Percentiles rank a stretch among this genome's conserved stretches.
Evolutionary conservation across 1,140 invertebrate species (phyloP).

Genomic region (Drosophila asahinai): DNA sequence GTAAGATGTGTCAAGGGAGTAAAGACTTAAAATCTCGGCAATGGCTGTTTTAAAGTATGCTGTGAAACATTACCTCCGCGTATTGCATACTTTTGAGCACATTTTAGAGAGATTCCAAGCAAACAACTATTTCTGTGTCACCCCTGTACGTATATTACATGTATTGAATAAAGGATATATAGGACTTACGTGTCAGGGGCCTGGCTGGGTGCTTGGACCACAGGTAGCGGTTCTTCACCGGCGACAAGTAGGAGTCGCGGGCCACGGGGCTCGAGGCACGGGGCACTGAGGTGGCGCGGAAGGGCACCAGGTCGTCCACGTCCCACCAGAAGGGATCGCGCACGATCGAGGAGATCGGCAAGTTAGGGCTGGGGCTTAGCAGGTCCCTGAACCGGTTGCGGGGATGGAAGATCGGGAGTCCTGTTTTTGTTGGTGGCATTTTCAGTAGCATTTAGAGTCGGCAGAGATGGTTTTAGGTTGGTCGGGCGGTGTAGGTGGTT

Average conservation of each 20-base stretch:
- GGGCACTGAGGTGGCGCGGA: constrained; percentile 88
- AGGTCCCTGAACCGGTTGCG: constrained; percentile 90
- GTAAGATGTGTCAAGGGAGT: constrained; percentile 2
- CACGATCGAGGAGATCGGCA: constrained; percentile 91
- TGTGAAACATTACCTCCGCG: not conserved
- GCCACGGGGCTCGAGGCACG: constrained; percentile 88
- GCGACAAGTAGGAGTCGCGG: constrained; percentile 94
- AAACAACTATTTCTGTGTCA: not conserved
- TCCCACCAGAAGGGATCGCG: constrained; percentile 95
- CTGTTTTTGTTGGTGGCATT: constrained; percentile 84
- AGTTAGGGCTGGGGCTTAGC: constrained; percentile 90
- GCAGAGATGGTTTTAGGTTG: constrained; percentile 27
- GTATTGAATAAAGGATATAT: too few species aligned
- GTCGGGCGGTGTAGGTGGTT: constrained; percentile 22
- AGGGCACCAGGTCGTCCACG: constrained; percentile 91
- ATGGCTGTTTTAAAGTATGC: not conserved
- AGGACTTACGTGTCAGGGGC: constrained; percentile 88
- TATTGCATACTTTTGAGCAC: not conserved
- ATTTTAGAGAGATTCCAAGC: not conserved
- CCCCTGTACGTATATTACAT: not conserved
- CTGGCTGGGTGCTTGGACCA: constrained; percentile 95
- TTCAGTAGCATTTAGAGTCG: constrained; percentile 63
- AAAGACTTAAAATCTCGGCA: not conserved
- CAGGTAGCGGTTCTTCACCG: constrained; percentile 94
- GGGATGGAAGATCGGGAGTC: constrained; percentile 89